These are phyloP conservation scores for Mamestra brassicae DNA, from an alignment of 2,888 invertebrate species.

Conservation along the genomic window DNA sequence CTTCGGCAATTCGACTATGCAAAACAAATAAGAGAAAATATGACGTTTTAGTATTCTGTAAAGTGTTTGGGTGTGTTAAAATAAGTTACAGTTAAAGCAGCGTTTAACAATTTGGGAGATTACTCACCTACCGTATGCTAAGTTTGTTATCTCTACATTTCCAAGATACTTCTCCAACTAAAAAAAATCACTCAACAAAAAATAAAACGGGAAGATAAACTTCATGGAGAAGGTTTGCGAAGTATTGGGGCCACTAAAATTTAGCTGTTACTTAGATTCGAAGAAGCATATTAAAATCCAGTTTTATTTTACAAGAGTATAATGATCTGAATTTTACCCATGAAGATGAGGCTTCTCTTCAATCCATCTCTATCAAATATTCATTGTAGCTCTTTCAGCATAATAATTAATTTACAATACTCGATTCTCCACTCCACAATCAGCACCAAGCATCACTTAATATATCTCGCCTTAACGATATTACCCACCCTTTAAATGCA, in stretches of 20 bases:
- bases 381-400: too few species aligned
- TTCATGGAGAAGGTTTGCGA: background rate
- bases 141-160: background rate
- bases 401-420: background rate
- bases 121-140: background rate
- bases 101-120: background rate
- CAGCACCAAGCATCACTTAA: constrained; percentile 9
- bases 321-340: background rate
- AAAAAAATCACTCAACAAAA: background rate
- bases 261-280: background rate
- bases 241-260: background rate
- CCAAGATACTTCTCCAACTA: background rate
- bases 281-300: background rate
- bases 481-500: constrained; percentile 18
- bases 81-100: too few species aligned
- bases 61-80: too few species aligned
- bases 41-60: background rate
- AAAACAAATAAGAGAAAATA: background rate
- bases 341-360: background rate
- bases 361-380: background rate
- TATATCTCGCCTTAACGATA: constrained; percentile 16
- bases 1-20: too few species aligned
- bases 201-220: background rate
- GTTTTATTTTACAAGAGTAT: background rate
- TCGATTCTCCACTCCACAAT: background rate